A percentile compares a stretch with the other conserved stretches of the same genome.
Conservation (phyloP, 2,113 vertebrate species). For the Sarotherodon lohbergeri region DNA sequence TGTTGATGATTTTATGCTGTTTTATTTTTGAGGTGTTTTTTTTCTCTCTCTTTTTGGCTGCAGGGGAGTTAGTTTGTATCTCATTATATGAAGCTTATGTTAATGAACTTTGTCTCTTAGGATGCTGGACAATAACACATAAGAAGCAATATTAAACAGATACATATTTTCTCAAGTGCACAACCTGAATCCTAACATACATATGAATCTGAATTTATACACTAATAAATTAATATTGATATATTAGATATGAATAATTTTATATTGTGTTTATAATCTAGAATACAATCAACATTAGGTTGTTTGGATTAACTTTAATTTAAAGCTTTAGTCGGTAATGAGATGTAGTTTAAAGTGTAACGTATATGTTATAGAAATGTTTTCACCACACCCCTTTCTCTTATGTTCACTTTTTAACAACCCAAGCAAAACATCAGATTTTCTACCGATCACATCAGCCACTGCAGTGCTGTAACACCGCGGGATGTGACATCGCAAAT, state of each 20-base stretch:
- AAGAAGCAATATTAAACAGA: not conserved
- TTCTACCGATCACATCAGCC: not conserved
- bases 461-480: constrained; percentile 10
- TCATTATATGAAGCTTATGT: constrained; percentile 7
- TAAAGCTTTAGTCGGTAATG: not conserved
- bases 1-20: constrained; percentile 19
- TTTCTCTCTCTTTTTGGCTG: not conserved
- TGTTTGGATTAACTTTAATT: not conserved
- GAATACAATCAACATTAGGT: not conserved
- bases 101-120: constrained; percentile 21
- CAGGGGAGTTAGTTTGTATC: constrained; percentile 14
- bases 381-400: not conserved
- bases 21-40: constrained; percentile 26
- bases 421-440: not conserved
- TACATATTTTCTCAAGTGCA: not conserved
- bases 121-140: not conserved
- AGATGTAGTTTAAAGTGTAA: not conserved
- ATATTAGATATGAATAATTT: not conserved
- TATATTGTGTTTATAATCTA: not conserved
- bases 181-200: not conserved
- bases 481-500: constrained; percentile 24
- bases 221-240: not conserved
- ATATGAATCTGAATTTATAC: not conserved
- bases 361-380: fast-evolving
- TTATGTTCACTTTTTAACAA: not conserved